phyloP scores from a whole-genome alignment of 1,140 invertebrate species.

The Carposina sasakii region DNA sequence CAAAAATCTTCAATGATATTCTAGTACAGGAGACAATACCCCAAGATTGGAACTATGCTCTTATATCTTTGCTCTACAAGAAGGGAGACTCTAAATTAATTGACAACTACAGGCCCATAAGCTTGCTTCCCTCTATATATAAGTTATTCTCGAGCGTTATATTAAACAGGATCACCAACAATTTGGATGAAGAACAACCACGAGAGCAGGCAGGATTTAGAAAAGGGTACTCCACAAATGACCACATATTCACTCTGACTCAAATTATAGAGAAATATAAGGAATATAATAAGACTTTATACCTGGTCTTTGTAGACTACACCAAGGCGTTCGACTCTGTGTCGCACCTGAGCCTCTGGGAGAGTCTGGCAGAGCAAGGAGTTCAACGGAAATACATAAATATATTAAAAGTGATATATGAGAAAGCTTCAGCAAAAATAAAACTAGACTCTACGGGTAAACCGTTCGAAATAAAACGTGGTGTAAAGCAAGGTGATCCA shows the following conservation, averaged over 20 bases:
- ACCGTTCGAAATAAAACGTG: not conserved
- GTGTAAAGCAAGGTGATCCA: constrained; percentile 3
- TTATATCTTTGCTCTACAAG: no score
- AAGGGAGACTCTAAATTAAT: not conserved
- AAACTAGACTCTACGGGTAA: not conserved
- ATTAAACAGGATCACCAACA: not conserved
- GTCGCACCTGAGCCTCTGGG: not conserved
- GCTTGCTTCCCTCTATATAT: not conserved
- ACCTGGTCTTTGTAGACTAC: not conserved
- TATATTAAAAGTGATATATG: not conserved
- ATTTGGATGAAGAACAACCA: constrained; percentile 7
- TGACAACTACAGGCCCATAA: constrained; percentile 3
- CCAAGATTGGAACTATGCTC: not conserved
- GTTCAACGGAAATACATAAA: not conserved
- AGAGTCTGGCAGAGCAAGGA: constrained; percentile 1
- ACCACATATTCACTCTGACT: constrained; percentile 2
- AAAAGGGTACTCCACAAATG: constrained; percentile 1
- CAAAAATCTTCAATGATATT: constrained; percentile 1
- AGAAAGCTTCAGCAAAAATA: not conserved
- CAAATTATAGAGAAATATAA: constrained; percentile 9
- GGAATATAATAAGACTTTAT: not conserved
- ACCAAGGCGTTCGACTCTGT: constrained; percentile 7
- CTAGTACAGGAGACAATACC: not conserved
- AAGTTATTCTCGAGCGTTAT: not conserved
- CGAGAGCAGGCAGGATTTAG: constrained; percentile 7